Base-by-base conservation (phyloP, 2,888 invertebrate species). In the Clitarchus hookeri region DNA sequence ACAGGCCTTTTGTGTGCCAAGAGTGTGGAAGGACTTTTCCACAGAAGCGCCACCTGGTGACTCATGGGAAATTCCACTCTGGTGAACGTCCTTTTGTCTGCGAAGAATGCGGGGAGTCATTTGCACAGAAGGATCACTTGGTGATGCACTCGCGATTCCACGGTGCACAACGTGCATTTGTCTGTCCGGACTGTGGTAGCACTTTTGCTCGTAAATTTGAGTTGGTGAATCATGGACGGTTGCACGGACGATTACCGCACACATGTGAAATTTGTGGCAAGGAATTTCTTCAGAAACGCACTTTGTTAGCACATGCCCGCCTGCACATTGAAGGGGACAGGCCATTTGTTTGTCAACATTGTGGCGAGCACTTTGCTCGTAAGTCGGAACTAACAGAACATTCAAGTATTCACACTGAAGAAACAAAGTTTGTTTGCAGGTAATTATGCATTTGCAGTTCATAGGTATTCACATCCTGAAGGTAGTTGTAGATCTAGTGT, bases 121-220 rank as follows among this genome's bases (percentile, higher is more conserved):
- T 98, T 92, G 96, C 97, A 19, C 95, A 97, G 88, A 95, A 97
- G 91, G 97, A 98, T 91, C 97, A 98, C 91, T 94, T 98, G 84
- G 96, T 97, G 89, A 97, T 97, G 93, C 97, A 98, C 92, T 94
- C 96, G 87, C 93, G 98, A 88, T 98, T 98, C 92, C 98, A 98
- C 92, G 98, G 98, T n/a, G 98, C 98, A 12, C 95, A 98, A 90
- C 97, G 98, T 90, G 98, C 99, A 36, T 82, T 36, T n/a, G 96
- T 96, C 89, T 99, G 99, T 91, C 95, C 95, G 85, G 97, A 97
- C 90, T 99, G 99, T 90, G 96, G 96, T 36, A 95, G 95, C 85
- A 96, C 96, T 87, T 97, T 97, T 92, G 95, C 96, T 87, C 93
- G 97, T 88, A 97, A 97, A 93, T 97, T 97, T 92, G 96, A 97